Conservation (phyloP, 2,113 vertebrate species). For the Argyrosomus japonicus region DNA sequence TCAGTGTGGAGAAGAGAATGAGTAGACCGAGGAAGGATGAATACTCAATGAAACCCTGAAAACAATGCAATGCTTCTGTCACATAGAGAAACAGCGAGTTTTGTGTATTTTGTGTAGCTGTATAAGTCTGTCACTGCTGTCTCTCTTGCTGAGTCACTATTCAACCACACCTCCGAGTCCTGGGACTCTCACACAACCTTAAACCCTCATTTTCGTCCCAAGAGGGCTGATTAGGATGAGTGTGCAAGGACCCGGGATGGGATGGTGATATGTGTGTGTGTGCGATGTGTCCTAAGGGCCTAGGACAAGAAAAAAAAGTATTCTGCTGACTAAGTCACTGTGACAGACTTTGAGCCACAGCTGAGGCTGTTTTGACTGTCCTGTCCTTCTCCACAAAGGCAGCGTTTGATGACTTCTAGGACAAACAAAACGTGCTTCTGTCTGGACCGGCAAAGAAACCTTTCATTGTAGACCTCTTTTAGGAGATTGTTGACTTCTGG, state of each 20-base stretch:
- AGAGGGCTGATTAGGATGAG: conserved; percentile 51
- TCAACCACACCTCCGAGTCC: conserved; percentile 25
- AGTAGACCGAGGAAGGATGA: not conserved
- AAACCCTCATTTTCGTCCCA: conserved; percentile 24
- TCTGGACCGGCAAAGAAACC: not conserved
- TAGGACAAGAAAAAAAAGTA: not conserved
- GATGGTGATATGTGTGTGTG: not conserved
- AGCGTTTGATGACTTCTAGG: not conserved
- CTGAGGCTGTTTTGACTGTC: conserved; percentile 33
- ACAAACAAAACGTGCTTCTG: conserved; percentile 23
- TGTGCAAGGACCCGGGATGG: conserved; percentile 14
- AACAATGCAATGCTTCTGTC: conserved; percentile 29
- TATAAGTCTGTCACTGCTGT: conserved; percentile 2
- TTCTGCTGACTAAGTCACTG: conserved; percentile 43
- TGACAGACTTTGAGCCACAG: conserved; percentile 40
- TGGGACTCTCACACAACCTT: conserved; percentile 3
- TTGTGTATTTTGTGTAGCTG: conserved; percentile 29
- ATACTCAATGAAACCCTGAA: conserved; percentile 27
- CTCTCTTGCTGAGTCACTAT: conserved; percentile 54
- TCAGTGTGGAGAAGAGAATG: not conserved
- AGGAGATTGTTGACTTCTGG: not conserved
- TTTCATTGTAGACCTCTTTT: not conserved
- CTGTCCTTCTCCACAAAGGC: conserved; percentile 22
- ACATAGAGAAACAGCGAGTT: conserved; percentile 3
- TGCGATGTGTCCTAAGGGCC: conserved; percentile 32